phyloP scores from a whole-genome alignment of 2,888 invertebrate species.

The Heliconius charithonia region DNA sequence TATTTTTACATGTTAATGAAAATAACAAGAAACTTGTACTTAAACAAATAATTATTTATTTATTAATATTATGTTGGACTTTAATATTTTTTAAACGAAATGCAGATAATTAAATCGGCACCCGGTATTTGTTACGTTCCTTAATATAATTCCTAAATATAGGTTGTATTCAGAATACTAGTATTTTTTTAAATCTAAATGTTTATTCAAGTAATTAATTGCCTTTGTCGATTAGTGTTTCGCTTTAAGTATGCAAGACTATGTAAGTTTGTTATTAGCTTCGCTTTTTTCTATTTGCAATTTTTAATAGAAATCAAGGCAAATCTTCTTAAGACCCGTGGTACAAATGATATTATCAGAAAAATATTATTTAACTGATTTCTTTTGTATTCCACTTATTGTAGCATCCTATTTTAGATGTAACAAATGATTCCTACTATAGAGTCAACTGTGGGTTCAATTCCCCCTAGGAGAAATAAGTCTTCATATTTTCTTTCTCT shows the following conservation, averaged over 20 bases:
- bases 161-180: conserved; percentile 15
- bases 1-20: no score
- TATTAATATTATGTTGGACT: no score
- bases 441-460: background rate
- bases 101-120: conserved; percentile 21
- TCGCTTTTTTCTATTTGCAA: background rate
- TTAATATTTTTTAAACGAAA: no score
- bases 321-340: background rate
- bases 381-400: background rate
- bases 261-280: background rate
- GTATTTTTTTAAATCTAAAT: conserved; percentile 22
- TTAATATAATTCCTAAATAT: conserved; percentile 22
- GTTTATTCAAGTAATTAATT: background rate
- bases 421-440: background rate
- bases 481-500: no score
- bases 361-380: background rate
- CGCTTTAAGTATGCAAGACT: conserved; percentile 3
- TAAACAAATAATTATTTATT: no score
- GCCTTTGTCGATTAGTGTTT: background rate
- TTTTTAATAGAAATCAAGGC: background rate
- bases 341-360: background rate
- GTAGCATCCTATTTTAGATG: background rate
- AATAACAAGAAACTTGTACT: no score
- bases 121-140: conserved; percentile 18
- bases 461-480: background rate